Conservation (phyloP, 2,888 invertebrate genomes). For the Drosophila macrothrix region DNA sequence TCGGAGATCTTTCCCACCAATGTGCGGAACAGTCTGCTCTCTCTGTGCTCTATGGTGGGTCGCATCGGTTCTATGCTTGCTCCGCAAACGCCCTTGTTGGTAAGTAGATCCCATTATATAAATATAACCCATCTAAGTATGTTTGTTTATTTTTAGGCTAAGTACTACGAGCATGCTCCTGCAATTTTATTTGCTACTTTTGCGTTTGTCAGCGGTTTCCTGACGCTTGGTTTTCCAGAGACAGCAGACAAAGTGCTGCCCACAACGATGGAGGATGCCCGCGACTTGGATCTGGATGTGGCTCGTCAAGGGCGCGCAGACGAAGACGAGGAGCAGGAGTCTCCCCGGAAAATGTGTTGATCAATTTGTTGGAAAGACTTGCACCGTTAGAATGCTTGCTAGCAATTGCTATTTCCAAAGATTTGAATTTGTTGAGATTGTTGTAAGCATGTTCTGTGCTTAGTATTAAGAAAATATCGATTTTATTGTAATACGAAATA, state of each 20-base stretch:
- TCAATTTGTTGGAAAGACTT: not conserved
- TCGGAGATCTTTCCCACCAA: slow-evolving; percentile 90
- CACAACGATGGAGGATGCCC: slow-evolving; percentile 88
- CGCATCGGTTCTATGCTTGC: slow-evolving; percentile 89
- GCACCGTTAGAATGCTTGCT: slow-evolving; percentile 11
- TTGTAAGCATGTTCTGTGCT: slow-evolving; percentile 11
- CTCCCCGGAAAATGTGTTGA: slow-evolving; percentile 45
- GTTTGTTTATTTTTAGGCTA: slow-evolving; percentile 56
- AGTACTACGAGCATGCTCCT: slow-evolving; percentile 86
- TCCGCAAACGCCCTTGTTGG: slow-evolving; percentile 89
- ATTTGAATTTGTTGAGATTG: slow-evolving; percentile 25
- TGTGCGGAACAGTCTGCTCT: slow-evolving; percentile 88
- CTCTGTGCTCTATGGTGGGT: slow-evolving; percentile 89
- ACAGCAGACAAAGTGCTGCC: slow-evolving; percentile 88
- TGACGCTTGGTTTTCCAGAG: slow-evolving; percentile 88
- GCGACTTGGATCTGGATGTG: slow-evolving; percentile 45
- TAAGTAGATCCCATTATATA: slow-evolving; percentile 25
- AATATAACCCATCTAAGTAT: rapidly evolving
- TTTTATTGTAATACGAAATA: slow-evolving; percentile 18
- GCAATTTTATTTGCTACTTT: slow-evolving; percentile 87
- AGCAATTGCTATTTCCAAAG: slow-evolving; percentile 31
- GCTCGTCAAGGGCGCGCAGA: not conserved
- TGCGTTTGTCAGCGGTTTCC: slow-evolving; percentile 86
- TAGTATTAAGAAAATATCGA: slow-evolving; percentile 45
- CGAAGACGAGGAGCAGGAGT: slow-evolving; percentile 10